A percentile compares a stretch with the other conserved stretches of the same genome.
phyloP scores from a whole-genome alignment of 2,797 vertebrate genomes.

The Micrastur ruficollis region DNA sequence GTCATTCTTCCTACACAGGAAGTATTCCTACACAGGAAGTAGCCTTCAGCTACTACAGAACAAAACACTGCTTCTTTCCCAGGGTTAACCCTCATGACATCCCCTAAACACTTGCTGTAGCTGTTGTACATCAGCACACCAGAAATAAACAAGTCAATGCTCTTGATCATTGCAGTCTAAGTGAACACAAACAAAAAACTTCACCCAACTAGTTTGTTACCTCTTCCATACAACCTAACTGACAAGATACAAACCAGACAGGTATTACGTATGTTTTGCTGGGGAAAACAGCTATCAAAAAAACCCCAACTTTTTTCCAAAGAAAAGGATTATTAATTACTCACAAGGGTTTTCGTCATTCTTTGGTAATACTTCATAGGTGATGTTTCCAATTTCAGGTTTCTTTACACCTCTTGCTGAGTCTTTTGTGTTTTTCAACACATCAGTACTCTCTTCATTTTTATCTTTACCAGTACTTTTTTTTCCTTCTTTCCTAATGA shows the following conservation, averaged over 20 bases:
- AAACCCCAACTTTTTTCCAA: not conserved
- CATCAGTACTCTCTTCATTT: accelerated
- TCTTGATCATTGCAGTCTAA: not conserved
- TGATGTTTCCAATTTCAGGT: not conserved
- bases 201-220: too few species aligned
- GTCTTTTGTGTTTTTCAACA: accelerated
- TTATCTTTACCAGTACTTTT: not conserved
- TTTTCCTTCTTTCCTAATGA: not conserved
- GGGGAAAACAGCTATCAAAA: not conserved
- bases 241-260: not conserved
- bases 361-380: not conserved
- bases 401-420: not conserved
- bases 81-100: not conserved
- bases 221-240: not conserved
- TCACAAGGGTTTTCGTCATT: not conserved
- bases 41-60: not conserved
- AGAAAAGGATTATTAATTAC: not conserved
- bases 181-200: not conserved
- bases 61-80: not conserved
- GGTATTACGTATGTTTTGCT: too few species aligned
- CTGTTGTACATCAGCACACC: not conserved
- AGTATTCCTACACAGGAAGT: too few species aligned
- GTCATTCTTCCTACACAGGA: too few species aligned
- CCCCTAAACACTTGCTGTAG: accelerated
- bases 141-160: accelerated